phyloP scores from a whole-genome alignment of 2,888 invertebrate species.

The Protula sp. region DNA sequence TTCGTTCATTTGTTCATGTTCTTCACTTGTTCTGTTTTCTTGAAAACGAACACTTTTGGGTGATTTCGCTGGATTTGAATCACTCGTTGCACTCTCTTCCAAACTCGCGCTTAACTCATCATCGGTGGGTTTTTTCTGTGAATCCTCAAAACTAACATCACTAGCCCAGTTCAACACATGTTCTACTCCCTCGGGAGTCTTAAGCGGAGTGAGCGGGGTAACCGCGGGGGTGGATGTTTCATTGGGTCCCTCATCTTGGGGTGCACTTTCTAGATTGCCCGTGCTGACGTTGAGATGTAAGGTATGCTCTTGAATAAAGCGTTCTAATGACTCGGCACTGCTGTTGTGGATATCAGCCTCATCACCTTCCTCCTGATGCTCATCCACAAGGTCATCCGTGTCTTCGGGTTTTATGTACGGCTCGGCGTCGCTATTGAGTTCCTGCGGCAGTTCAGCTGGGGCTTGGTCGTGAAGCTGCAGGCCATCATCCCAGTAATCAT shows the following conservation, averaged over 20 bases:
- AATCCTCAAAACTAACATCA: not conserved
- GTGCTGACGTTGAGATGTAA: not conserved
- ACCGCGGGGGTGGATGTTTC: not conserved
- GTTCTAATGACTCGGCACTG: constrained; percentile 12
- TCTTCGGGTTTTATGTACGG: no score
- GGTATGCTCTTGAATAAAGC: constrained; percentile 8
- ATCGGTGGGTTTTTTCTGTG: not conserved
- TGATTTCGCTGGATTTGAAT: no score
- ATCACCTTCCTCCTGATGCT: not conserved
- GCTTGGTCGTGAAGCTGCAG: not conserved
- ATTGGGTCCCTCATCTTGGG: not conserved
- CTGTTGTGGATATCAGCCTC: constrained; percentile 6
- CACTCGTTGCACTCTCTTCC: no score
- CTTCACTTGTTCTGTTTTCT: no score
- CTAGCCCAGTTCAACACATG: not conserved
- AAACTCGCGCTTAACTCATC: no score
- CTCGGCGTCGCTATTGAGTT: no score
- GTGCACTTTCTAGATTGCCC: not conserved
- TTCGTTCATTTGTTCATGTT: no score
- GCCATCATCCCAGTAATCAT: not conserved
- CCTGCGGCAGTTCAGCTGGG: no score
- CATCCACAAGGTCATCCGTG: no score
- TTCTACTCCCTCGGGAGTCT: not conserved
- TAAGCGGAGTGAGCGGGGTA: not conserved
- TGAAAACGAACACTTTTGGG: no score